Evolutionary conservation across 2,797 vertebrate species (phyloP).

Genomic region (Sebastes diploproa): DNA sequence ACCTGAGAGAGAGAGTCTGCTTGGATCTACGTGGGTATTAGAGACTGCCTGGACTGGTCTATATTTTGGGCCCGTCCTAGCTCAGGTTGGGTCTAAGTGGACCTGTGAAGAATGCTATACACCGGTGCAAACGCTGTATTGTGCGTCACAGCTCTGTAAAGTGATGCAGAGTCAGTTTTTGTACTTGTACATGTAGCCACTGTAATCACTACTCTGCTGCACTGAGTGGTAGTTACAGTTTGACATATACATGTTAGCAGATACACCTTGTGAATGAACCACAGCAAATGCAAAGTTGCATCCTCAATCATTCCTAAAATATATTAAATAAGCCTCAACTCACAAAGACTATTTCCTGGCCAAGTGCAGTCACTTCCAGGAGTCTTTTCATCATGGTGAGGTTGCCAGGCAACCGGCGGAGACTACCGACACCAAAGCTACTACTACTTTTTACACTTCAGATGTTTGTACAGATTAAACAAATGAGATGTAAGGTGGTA

Average conservation of each 20-base stretch:
- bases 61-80: neutral
- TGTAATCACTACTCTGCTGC: neutral
- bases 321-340: neutral
- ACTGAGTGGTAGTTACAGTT: neutral
- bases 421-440: neutral
- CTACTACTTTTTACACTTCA: neutral
- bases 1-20: too few species aligned
- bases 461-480: neutral
- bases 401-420: neutral
- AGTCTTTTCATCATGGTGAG: neutral
- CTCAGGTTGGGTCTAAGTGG: neutral
- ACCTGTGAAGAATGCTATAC: neutral
- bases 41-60: too few species aligned
- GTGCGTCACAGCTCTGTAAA: neutral
- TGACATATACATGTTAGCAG: neutral
- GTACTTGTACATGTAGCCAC: neutral
- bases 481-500: neutral
- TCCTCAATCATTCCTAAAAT: neutral
- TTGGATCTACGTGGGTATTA: too few species aligned
- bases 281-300: neutral
- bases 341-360: neutral
- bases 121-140: neutral
- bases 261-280: neutral
- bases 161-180: neutral
- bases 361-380: neutral